Percentiles rank a stretch among this genome's conserved stretches.
phyloP scores from a whole-genome alignment of 2,113 vertebrate species.

The Apteryx owenii region DNA sequence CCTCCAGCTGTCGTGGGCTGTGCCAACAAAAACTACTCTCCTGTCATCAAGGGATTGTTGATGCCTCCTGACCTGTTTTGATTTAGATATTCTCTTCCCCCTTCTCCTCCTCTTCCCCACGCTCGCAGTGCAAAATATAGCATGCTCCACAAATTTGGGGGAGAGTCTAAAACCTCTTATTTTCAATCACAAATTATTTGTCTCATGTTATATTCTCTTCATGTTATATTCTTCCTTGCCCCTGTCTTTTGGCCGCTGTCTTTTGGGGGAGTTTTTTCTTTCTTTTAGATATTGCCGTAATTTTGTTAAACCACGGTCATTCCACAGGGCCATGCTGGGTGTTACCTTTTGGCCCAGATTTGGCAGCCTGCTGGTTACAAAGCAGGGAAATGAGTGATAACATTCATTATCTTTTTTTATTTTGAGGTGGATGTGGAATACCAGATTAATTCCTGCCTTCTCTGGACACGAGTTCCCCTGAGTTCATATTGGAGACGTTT shows the following conservation, averaged over 20 bases:
- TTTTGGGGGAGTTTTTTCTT: not conserved
- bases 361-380: not conserved
- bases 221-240: not conserved
- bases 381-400: not conserved
- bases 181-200: not conserved
- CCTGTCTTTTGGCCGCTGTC: not conserved
- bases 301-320: not conserved
- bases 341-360: not conserved
- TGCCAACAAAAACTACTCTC: conserved; percentile 56
- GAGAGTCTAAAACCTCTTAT: not conserved
- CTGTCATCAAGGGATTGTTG: conserved; percentile 52
- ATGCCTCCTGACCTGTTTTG: conserved; percentile 44
- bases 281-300: not conserved
- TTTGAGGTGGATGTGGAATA: not conserved
- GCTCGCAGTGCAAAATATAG: not conserved
- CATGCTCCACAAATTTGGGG: not conserved
- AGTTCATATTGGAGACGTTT: not conserved
- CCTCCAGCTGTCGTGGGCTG: conserved; percentile 51
- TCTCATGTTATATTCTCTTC: not conserved
- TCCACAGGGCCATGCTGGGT: not conserved
- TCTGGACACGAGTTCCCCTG: fast-evolving
- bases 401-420: not conserved
- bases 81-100: conserved; percentile 28
- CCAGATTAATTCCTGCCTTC: not conserved
- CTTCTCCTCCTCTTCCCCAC: not conserved